Base-by-base conservation (phyloP, 2,797 vertebrate species). In the Uromys caudimaculatus region DNA sequence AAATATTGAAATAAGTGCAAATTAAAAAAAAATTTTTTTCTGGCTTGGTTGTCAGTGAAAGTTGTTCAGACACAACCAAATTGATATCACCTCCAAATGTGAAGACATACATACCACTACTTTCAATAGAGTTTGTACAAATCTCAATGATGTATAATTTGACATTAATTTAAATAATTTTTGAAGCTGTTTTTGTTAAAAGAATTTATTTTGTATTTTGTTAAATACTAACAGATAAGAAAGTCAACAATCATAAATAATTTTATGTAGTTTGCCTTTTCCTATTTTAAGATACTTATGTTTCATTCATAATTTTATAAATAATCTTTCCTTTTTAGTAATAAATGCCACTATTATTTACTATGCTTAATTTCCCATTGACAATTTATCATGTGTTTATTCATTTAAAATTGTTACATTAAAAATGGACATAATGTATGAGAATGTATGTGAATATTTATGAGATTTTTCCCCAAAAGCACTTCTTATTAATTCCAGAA, bases 11-110 rank as follows among this genome's bases (percentile, higher is more conserved):
- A 52, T 75, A 75, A 75, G 78, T 9, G 24, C 21, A 50, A 81
- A 44, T 44, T 44, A 44, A 44, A 44, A 44, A 44, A 44, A n/a
- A n/a, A n/a, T n/a, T n/a, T 54, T 95, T 83, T 69, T 19, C 11
- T 67, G 60, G 11, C 52, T 92, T 91, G 62, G 38, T 89, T 94
- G 92, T 62, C 41, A 94, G 38, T 79, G 47, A 91, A 93, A 75
- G 1, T 10, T 91, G 19, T 67, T 96, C 14, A 95, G 16, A 50
- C 32, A 27, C 14, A 89, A 35, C 8, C 81, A 73, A 90, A 56
- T 23, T 83, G 13, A 17, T 11, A 4, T 91, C 11, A 64, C 6
- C 60, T 83, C 38, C 54, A 52, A 90, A 83, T 87, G 62, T 84
- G 52, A 85, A 19, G 54, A 50, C 6, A 76, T 35, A 3, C 12